Percentiles rank a stretch among this genome's conserved stretches.
These are phyloP conservation scores for Montipora foliosa DNA, from an alignment of 64 coral and sea anemone species.

Conservation along the genomic window DNA sequence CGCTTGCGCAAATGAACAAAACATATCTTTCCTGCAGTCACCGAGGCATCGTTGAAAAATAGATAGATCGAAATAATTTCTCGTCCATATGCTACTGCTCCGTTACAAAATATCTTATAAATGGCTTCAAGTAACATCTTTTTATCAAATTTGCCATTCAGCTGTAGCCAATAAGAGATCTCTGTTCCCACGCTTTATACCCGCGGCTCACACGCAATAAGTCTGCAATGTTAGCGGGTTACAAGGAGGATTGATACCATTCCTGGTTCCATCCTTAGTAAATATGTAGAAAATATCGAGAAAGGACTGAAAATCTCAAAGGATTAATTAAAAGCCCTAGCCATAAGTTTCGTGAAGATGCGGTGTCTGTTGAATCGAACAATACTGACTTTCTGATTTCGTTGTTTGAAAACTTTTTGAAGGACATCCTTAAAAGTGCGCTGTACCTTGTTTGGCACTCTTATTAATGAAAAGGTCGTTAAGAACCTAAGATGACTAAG, in stretches of 20 bases:
- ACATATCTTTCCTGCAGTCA: constrained; percentile 39
- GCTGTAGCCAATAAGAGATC: constrained; percentile 27
- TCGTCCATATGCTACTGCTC: constrained; percentile 20
- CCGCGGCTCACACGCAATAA: too few relatives aligned
- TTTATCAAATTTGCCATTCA: constrained; percentile 21
- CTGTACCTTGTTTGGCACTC: not conserved
- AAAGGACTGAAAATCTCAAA: not conserved
- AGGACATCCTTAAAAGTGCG: constrained; percentile 10
- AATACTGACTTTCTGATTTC: constrained; percentile 4
- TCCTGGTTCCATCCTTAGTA: constrained; percentile 14
- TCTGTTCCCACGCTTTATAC: not conserved
- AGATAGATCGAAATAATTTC: constrained; percentile 25
- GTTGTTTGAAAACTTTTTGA: constrained; percentile 17
- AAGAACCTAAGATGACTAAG: too few relatives aligned
- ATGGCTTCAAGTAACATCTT: constrained; percentile 19
- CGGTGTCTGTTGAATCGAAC: not conserved
- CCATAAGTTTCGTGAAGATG: constrained; percentile 13
- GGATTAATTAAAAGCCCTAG: constrained; percentile 17
- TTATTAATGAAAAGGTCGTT: too few relatives aligned
- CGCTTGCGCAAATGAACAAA: constrained; percentile 16
- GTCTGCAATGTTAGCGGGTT: not conserved
- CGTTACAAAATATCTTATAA: constrained; percentile 22
- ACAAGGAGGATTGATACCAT: constrained; percentile 1
- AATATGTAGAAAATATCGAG: not conserved
- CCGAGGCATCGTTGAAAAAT: constrained; percentile 18